A percentile compares a stretch with the other conserved stretches of the same genome.
Evolutionary conservation across 2,113 vertebrate species (phyloP).

Genomic region (Phalacrocorax brasilianus): DNA sequence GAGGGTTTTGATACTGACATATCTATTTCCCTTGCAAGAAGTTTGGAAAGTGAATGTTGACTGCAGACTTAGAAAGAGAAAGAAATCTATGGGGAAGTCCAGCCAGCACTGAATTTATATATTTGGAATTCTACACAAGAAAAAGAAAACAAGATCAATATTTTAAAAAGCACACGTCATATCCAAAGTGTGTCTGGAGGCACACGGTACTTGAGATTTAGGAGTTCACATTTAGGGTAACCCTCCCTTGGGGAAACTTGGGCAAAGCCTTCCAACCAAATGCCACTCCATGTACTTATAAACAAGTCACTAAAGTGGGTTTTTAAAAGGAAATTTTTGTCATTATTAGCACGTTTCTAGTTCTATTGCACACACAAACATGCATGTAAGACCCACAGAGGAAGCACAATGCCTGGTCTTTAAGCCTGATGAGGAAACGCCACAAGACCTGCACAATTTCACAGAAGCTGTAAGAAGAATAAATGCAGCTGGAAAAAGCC

Average conservation of each 20-base stretch:
- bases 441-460: background rate
- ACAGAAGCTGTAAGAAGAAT: background rate
- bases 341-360: background rate
- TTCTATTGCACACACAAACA: background rate
- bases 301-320: fast-evolving
- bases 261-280: background rate
- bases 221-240: background rate
- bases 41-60: background rate
- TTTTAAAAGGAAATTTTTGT: background rate
- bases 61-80: background rate
- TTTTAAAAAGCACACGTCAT: background rate
- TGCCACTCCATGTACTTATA: background rate
- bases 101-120: background rate
- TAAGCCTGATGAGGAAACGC: fast-evolving
- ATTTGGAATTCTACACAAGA: background rate
- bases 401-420: background rate
- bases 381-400: background rate
- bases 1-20: background rate
- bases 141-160: background rate
- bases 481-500: background rate
- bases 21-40: background rate
- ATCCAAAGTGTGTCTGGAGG: background rate
- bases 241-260: background rate
- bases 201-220: background rate
- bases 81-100: background rate